phyloP scores from a whole-genome alignment of 2,888 invertebrate genomes.

The Rhingia campestris region DNA sequence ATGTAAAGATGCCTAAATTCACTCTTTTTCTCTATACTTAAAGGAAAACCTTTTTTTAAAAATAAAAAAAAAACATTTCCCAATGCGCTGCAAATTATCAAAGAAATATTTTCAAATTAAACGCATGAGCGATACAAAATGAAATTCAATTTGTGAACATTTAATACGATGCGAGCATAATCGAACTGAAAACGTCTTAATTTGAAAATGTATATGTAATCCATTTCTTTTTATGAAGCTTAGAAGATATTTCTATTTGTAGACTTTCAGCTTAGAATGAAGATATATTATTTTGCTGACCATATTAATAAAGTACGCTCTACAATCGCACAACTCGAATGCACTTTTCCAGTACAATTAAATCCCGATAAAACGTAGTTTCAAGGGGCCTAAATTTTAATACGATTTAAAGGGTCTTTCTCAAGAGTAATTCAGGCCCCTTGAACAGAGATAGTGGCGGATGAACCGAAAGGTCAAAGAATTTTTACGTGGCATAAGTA shows the following conservation, averaged over 20 bases:
- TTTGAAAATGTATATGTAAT: slow-evolving; percentile 25
- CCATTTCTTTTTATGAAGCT: slow-evolving; percentile 22
- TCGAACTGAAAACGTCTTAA: slow-evolving; percentile 44
- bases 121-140: slow-evolving; percentile 60
- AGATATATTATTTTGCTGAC: too few species aligned
- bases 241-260: neutral
- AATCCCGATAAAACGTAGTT: too few species aligned
- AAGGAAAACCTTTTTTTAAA: neutral
- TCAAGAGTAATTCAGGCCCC: too few species aligned
- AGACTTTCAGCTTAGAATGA: too few species aligned
- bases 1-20: neutral
- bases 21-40: neutral
- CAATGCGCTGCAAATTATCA: slow-evolving; percentile 47
- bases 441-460: too few species aligned
- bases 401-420: too few species aligned
- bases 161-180: slow-evolving; percentile 45
- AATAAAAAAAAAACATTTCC: slow-evolving; percentile 7
- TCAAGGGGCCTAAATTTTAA: too few species aligned
- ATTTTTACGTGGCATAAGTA: too few species aligned
- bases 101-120: slow-evolving; percentile 69
- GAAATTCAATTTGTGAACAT: slow-evolving; percentile 56
- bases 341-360: too few species aligned
- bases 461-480: too few species aligned
- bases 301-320: too few species aligned
- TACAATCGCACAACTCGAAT: too few species aligned